These are phyloP conservation scores for Poecilobothrus nobilitatus DNA, from an alignment of 2,888 invertebrate species.

Conservation along the genomic window DNA sequence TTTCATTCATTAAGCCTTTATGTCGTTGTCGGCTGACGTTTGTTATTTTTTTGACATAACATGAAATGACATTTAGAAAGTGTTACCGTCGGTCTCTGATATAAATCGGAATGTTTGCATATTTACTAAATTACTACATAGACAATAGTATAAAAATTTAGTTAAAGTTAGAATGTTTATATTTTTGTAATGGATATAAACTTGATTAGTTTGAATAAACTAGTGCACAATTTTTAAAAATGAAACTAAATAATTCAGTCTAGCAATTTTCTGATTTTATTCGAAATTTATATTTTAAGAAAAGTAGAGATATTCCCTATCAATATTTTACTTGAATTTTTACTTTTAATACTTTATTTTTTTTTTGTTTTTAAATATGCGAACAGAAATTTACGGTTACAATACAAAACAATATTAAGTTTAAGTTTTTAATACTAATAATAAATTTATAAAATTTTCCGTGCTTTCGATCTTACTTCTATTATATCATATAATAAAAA, in stretches of 20 bases:
- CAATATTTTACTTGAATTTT: neutral
- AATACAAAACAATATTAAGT: slow-evolving; percentile 1
- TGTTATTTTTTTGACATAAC: too few relatives aligned
- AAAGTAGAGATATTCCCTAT: neutral
- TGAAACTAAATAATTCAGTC: neutral
- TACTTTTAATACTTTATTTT: neutral
- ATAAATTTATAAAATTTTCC: neutral
- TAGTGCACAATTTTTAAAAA: too few relatives aligned
- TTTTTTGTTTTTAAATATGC: neutral
- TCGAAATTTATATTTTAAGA: neutral
- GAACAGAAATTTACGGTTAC: neutral
- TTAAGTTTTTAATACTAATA: neutral
- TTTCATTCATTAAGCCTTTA: too few relatives aligned
- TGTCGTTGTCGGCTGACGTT: too few relatives aligned
- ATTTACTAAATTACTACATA: too few relatives aligned
- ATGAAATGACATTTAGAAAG: too few relatives aligned
- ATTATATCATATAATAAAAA: neutral
- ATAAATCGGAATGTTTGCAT: too few relatives aligned
- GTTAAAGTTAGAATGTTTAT: too few relatives aligned
- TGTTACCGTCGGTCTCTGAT: too few relatives aligned
- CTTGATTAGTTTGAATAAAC: too few relatives aligned
- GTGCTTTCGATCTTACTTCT: neutral
- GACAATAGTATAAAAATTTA: too few relatives aligned
- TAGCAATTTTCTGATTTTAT: neutral
- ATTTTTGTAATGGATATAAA: too few relatives aligned